These are phyloP conservation scores for Clarias laeviceps DNA, from an alignment of 2,797 vertebrate genomes.

Conservation along the genomic window DNA sequence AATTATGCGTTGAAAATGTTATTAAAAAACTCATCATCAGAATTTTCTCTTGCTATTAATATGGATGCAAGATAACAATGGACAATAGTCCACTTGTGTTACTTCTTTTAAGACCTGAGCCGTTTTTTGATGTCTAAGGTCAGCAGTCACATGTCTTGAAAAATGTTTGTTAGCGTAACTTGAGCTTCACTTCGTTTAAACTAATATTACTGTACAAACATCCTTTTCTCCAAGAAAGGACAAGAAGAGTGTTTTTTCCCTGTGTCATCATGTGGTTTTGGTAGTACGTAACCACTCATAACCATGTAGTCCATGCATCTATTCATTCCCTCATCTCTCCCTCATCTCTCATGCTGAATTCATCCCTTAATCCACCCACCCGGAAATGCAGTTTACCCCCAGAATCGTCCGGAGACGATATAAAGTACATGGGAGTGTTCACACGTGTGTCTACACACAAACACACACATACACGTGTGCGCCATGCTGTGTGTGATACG, in stretches of 20 bases:
- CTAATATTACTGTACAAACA: background rate
- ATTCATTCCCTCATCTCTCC: background rate
- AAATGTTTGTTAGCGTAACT: too few species aligned
- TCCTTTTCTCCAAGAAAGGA: background rate
- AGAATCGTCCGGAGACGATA: slow-evolving; percentile 20
- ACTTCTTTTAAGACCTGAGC: background rate
- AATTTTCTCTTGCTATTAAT: background rate
- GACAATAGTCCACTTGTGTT: background rate
- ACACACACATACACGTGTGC: background rate
- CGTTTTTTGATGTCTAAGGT: background rate
- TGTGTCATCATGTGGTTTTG: background rate
- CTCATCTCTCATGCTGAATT: slow-evolving; percentile 11
- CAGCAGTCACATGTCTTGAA: background rate
- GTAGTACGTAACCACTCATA: background rate
- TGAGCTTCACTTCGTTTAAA: background rate
- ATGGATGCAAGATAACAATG: background rate
- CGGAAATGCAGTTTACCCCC: slow-evolving; percentile 40
- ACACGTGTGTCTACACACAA: background rate
- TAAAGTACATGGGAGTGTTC: background rate
- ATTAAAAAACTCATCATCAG: too few species aligned
- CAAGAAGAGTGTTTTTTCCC: background rate
- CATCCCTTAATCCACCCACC: slow-evolving; percentile 33
- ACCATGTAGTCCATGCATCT: background rate
- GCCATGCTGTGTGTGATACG: background rate
- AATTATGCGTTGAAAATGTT: too few species aligned